A percentile compares a stretch with the other conserved stretches of the same genome.
phyloP scores from a whole-genome alignment of 2,797 vertebrate genomes.

The Garrulus glandarius region DNA sequence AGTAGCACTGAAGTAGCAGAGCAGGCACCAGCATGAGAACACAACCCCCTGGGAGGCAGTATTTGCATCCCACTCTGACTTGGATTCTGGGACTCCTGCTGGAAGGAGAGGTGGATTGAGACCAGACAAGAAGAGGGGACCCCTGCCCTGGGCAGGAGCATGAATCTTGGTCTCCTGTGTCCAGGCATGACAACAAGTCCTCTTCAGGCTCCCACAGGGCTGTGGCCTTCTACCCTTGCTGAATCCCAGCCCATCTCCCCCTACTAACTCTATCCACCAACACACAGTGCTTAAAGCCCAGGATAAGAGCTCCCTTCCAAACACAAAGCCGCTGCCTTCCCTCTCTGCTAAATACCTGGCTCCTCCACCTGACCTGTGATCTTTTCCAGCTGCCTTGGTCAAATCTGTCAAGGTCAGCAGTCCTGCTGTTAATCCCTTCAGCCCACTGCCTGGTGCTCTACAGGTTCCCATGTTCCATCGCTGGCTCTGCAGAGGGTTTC shows the following conservation, averaged over 20 bases:
- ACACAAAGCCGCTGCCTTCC: not conserved
- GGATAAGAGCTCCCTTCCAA: not conserved
- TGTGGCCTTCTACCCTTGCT: not conserved
- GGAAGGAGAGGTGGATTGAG: not conserved
- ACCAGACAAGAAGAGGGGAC: not conserved
- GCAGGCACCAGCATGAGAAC: not conserved
- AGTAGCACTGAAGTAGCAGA: not conserved
- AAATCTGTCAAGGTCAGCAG: not conserved
- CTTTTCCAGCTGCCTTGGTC: not conserved
- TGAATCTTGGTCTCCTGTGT: not conserved
- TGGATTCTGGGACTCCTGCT: not conserved
- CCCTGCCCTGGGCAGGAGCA: accelerated
- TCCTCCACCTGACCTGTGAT: not conserved
- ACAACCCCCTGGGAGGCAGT: not conserved
- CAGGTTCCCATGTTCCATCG: not conserved
- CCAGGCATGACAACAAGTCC: not conserved
- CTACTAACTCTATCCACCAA: not conserved
- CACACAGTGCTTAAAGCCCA: not conserved
- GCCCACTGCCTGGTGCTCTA: accelerated
- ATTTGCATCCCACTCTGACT: not conserved
- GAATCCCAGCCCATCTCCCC: not conserved
- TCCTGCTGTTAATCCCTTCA: not conserved
- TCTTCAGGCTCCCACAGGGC: not conserved
- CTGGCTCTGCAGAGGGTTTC: not conserved
- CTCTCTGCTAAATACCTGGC: not conserved